Conservation (phyloP, 2,113 vertebrate genomes). For the Tenebrosternarchus preto region DNA sequence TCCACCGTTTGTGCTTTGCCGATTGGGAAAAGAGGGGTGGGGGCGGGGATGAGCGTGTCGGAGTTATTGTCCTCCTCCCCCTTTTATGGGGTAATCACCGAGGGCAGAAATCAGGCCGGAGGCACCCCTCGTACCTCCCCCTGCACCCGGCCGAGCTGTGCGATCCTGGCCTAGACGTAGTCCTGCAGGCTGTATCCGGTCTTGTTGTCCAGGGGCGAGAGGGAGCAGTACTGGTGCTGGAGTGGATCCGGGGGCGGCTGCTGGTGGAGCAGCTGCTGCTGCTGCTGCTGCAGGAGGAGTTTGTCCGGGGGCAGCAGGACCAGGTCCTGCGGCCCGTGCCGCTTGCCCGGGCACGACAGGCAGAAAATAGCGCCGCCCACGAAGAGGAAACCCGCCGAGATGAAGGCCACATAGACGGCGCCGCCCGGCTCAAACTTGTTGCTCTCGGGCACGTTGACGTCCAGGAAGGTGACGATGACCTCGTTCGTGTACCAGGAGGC, state of each 20-base stretch:
- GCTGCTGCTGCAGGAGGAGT: constrained; percentile 72
- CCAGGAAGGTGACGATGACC: constrained; percentile 87
- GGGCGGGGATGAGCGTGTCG: constrained; percentile 41
- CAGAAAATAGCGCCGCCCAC: constrained; percentile 89
- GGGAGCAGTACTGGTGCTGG: constrained; percentile 78
- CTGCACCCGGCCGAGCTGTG: not conserved
- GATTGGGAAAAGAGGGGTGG: constrained; percentile 61
- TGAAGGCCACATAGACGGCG: constrained; percentile 88
- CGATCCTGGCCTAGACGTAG: constrained; percentile 80
- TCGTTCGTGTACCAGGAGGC: constrained; percentile 93
- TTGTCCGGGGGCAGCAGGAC: constrained; percentile 76
- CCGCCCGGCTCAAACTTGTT: constrained; percentile 91
- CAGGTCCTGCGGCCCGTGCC: constrained; percentile 75
- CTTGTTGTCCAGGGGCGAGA: constrained; percentile 76
- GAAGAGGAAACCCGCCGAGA: constrained; percentile 85
- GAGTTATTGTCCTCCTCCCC: constrained; percentile 53
- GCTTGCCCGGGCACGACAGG: constrained; percentile 81
- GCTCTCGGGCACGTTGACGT: constrained; percentile 85
- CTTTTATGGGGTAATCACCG: constrained; percentile 19
- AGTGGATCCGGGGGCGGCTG: constrained; percentile 69
- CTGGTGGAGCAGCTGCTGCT: constrained; percentile 71
- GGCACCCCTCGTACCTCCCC: not conserved
- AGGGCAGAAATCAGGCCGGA: constrained; percentile 37
- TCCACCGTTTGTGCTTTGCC: constrained; percentile 76
- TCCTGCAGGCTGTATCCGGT: constrained; percentile 87